Percentiles rank a stretch among this genome's conserved stretches.
Conservation (phyloP, 2,797 vertebrate genomes). For the Synaphobranchus kaupii region DNA sequence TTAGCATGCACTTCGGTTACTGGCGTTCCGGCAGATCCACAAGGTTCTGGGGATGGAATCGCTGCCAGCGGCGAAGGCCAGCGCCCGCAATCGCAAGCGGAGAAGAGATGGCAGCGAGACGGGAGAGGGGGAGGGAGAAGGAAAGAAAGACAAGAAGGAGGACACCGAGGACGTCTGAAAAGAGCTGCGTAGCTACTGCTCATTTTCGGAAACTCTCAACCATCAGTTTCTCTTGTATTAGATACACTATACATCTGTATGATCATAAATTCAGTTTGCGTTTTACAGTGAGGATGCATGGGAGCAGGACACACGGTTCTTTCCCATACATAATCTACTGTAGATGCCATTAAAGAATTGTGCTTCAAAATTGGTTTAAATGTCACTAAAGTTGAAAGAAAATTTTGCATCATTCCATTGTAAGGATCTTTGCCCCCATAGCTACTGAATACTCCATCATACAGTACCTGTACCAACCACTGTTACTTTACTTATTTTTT, state of each 20-base stretch:
- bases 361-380: conserved; percentile 37
- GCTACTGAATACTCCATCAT: conserved; percentile 52
- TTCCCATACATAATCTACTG: conserved; percentile 33
- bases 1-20: conserved; percentile 74
- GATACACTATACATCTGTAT: conserved; percentile 11
- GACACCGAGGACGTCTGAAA: conserved; percentile 55
- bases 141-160: conserved; percentile 69
- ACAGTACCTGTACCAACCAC: conserved; percentile 39
- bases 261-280: conserved; percentile 38
- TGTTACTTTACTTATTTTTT: conserved; percentile 36
- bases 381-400: conserved; percentile 26
- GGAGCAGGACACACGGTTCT: conserved; percentile 39
- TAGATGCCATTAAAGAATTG: conserved; percentile 50
- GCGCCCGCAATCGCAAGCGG: conserved; percentile 72
- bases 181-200: not conserved
- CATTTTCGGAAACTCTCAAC: not conserved
- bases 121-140: conserved; percentile 62
- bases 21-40: conserved; percentile 79
- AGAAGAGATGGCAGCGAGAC: conserved; percentile 56
- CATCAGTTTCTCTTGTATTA: conserved; percentile 32
- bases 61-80: conserved; percentile 63
- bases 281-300: conserved; percentile 48
- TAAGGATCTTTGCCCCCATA: conserved; percentile 49
- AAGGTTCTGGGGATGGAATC: conserved; percentile 75
- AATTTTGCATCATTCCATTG: conserved; percentile 55